These are phyloP conservation scores for Trachelus stipa DNA, from an alignment of 2,888 invertebrate species.

Conservation along the genomic window DNA sequence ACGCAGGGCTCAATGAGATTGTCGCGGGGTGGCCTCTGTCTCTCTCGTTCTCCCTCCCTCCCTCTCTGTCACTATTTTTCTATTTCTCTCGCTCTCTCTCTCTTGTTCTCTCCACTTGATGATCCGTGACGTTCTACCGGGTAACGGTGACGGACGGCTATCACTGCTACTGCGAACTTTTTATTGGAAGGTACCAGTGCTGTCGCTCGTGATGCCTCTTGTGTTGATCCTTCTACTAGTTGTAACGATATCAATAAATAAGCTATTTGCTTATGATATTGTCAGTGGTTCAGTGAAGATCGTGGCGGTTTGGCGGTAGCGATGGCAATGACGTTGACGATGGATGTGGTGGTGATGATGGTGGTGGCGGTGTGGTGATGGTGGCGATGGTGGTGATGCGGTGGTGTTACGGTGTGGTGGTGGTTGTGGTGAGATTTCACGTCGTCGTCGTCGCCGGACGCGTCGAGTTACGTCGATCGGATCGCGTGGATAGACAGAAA, in stretches of 20 bases:
- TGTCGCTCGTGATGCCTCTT: no score
- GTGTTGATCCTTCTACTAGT: no score
- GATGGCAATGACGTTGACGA: slow-evolving; percentile 9
- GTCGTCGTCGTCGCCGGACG: slow-evolving; percentile 6
- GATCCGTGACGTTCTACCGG: slow-evolving; percentile 5
- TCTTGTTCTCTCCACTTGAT: slow-evolving; percentile 11
- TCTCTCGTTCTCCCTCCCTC: slow-evolving; percentile 9
- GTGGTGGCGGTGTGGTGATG: not conserved
- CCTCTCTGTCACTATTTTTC: not conserved
- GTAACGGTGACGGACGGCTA: no score
- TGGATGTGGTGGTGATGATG: slow-evolving; percentile 17
- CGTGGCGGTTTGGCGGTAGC: not conserved
- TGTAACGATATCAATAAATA: no score
- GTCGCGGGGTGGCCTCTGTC: no score
- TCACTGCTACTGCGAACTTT: no score
- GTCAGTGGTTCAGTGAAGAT: slow-evolving; percentile 13
- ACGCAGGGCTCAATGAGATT: slow-evolving; percentile 30
- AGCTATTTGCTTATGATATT: no score
- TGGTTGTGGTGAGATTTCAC: slow-evolving; percentile 4
- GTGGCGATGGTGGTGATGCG: slow-evolving; percentile 7
- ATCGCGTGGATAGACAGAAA: slow-evolving; percentile 7
- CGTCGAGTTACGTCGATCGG: slow-evolving; percentile 10
- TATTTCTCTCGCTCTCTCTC: not conserved
- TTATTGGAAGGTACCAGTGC: no score
- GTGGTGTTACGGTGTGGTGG: no score